These are phyloP conservation scores for Parnassius apollo DNA, from an alignment of 2,888 invertebrate genomes.

Conservation along the genomic window DNA sequence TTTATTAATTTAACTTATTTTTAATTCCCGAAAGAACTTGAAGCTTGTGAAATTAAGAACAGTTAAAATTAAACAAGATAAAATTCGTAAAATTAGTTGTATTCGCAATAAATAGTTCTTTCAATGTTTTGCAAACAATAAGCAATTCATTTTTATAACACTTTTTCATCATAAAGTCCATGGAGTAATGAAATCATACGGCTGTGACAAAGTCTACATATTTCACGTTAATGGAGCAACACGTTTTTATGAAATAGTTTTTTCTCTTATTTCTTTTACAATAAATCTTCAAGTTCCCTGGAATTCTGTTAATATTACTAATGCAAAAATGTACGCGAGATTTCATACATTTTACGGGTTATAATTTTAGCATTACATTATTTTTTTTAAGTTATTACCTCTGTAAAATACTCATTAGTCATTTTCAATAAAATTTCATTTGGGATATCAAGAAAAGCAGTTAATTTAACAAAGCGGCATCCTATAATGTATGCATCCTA, in stretches of 20 bases:
- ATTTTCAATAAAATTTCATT: too few species aligned
- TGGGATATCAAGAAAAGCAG: too few species aligned
- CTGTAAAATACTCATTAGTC: neutral
- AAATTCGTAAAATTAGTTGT: too few species aligned
- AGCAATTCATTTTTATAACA: slow-evolving; percentile 6
- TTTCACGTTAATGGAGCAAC: slow-evolving; percentile 24
- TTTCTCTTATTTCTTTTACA: slow-evolving; percentile 21
- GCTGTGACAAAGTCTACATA: slow-evolving; percentile 24
- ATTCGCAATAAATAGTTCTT: too few species aligned
- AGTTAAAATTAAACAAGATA: too few species aligned
- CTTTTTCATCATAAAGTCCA: slow-evolving; percentile 4
- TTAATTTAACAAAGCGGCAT: too few species aligned
- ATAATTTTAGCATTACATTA: slow-evolving; percentile 10
- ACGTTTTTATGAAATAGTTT: slow-evolving; percentile 26
- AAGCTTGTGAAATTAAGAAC: too few species aligned
- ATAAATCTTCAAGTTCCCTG: slow-evolving; percentile 23
- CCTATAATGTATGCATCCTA: too few species aligned
- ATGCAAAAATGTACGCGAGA: slow-evolving; percentile 13
- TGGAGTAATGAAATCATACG: slow-evolving; percentile 20
- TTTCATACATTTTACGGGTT: slow-evolving; percentile 15
- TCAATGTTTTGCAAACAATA: neutral
- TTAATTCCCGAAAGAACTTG: too few species aligned
- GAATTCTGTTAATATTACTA: slow-evolving; percentile 25
- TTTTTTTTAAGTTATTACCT: slow-evolving; percentile 9
- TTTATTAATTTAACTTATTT: too few species aligned